Base-by-base conservation (phyloP, 37 sponge, comb jelly and placozoan genomes). In the Chondrosia reniformis region DNA sequence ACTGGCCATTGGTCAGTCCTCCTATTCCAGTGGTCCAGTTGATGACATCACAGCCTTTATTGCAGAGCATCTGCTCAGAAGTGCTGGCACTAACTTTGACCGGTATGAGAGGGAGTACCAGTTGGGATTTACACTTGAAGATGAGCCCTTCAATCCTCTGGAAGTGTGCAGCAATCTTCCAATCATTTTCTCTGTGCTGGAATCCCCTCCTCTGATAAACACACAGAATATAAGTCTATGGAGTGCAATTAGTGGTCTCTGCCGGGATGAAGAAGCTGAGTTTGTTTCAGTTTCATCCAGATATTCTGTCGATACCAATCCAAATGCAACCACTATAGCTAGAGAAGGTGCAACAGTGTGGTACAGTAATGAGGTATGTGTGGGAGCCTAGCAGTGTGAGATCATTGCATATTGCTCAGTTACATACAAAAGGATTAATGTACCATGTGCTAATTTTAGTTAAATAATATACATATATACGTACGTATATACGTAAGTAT, bases 351-450 rank as follows among this genome's bases (percentile, higher is more conserved):
- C 78, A 42, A 92, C 93, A 15, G 79, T 92, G 32, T 92, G 89
- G 88, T 92, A 88, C 80, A 92, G 84, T 58, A 92, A 92, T 76
- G 82, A 81, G 76, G 90, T 89, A 37, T 49, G 79, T 25, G 21
- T 22, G 8, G 37, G 44, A 1, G 3, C 34, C 37, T 28, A 19
- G 5, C 17, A 32, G 46, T n/a, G 25, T 39, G 46, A 38, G 66
- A 15, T 27, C 45, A 46, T 74, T 42, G n/a, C 45, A 42, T 42
- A 74, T 37, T 74, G 49, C 24, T 27, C 42, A 39, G 40, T 8
- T 15, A 71, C 28, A 71, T 10, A 33, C 34, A 30, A 6, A 19
- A 9, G 45, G 52, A 74, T 43, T 12, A 55, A 27, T 40, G 19
- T 25, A 52, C 25, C 33, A 56, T 27, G 24, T 24, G 61, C 28